These are phyloP conservation scores for Planococcus citri DNA, from an alignment of 1,140 invertebrate species.

Conservation along the genomic window DNA sequence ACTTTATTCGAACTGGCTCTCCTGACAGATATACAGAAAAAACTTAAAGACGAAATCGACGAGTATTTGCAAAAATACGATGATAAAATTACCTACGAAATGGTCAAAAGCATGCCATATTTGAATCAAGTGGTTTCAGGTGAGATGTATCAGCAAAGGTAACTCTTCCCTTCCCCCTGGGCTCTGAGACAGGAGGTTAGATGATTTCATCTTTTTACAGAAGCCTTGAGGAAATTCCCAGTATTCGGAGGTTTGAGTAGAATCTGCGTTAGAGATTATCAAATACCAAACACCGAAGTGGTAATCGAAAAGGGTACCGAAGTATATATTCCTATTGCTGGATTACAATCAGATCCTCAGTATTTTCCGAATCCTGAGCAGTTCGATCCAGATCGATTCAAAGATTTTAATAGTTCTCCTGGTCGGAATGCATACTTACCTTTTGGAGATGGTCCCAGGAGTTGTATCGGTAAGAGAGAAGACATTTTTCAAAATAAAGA, in stretches of 20 bases:
- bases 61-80: conserved; percentile 33
- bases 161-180: neutral
- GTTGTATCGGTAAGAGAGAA: too few species aligned
- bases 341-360: conserved; percentile 34
- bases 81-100: conserved; percentile 39
- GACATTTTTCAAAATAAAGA: too few species aligned
- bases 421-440: too few species aligned
- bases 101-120: conserved; percentile 34
- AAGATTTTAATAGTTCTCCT: too few species aligned
- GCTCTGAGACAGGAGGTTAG: neutral
- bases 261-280: conserved; percentile 40
- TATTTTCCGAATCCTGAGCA: conserved; percentile 33
- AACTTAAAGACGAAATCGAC: conserved; percentile 42
- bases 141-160: conserved; percentile 26
- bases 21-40: conserved; percentile 40
- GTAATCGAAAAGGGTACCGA: conserved; percentile 30
- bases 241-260: conserved; percentile 37
- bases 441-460: too few species aligned
- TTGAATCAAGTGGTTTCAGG: conserved; percentile 35
- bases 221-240: conserved; percentile 45
- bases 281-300: conserved; percentile 34
- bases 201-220: conserved; percentile 33
- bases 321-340: conserved; percentile 33
- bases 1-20: conserved; percentile 38
- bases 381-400: conserved; percentile 35